These are phyloP conservation scores for Julus scandinavius DNA, from an alignment of 2,888 invertebrate species.

Conservation along the genomic window DNA sequence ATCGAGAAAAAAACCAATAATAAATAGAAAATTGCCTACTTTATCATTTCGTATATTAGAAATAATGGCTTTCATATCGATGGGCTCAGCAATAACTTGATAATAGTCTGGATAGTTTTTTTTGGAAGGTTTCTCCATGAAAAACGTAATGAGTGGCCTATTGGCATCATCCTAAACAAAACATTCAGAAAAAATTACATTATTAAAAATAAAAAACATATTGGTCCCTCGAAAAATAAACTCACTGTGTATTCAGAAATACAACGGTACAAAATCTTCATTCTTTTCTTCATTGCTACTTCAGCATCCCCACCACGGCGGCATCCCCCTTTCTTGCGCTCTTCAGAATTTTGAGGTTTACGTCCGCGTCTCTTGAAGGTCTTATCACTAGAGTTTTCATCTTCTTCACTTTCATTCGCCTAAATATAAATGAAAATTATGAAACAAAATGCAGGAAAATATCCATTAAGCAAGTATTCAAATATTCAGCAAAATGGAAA, in stretches of 20 bases:
- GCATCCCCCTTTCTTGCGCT: background rate
- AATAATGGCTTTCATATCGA: constrained; percentile 94
- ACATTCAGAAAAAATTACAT: constrained; percentile 50
- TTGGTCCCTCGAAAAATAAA: no score
- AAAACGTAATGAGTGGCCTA: constrained; percentile 87
- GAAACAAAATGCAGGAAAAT: no score
- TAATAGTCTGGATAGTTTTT: constrained; percentile 96
- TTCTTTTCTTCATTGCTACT: constrained; percentile 49
- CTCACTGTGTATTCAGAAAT: constrained; percentile 66
- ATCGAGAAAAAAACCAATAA: no score
- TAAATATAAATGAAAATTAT: no score
- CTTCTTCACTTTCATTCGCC: constrained; percentile 40
- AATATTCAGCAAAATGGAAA: no score
- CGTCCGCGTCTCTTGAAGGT: constrained; percentile 22
- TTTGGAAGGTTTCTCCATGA: constrained; percentile 96
- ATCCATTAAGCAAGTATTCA: no score
- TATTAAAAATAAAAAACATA: no score
- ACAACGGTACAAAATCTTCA: constrained; percentile 58
- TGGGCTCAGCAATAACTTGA: constrained; percentile 90
- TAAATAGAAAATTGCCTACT: constrained; percentile 63
- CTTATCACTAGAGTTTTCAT: constrained; percentile 43
- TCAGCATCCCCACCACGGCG: constrained; percentile 24
- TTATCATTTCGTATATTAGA: constrained; percentile 82
- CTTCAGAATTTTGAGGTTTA: background rate
- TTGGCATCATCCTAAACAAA: constrained; percentile 76